Conservation (phyloP, 2,113 vertebrate species). For the Heloderma charlesbogerti region DNA sequence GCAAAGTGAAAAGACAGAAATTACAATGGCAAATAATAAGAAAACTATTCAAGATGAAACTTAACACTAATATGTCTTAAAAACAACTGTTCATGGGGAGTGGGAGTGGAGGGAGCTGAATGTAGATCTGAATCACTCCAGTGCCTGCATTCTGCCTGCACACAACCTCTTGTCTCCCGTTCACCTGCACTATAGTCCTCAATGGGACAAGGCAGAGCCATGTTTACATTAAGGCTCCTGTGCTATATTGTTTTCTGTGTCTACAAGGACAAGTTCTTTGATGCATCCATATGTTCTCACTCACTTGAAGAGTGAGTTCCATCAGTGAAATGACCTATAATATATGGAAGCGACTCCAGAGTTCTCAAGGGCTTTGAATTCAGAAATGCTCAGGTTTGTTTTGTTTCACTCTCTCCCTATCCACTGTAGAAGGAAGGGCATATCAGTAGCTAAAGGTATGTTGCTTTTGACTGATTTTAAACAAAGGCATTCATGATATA, state of each 20-base stretch:
- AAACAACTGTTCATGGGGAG: background rate
- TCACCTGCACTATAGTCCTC: background rate
- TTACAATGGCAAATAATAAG: conserved; percentile 27
- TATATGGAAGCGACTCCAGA: background rate
- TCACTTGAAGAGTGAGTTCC: background rate
- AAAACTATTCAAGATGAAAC: conserved; percentile 3
- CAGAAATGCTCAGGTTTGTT: background rate
- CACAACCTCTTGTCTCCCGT: background rate
- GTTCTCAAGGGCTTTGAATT: background rate
- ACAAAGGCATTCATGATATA: conserved; percentile 49
- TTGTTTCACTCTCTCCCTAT: background rate
- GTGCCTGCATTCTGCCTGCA: background rate
- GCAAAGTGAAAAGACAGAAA: conserved; percentile 27
- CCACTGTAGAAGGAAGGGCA: background rate
- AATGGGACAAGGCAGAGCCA: background rate
- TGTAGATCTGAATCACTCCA: background rate
- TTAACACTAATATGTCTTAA: conserved; percentile 12
- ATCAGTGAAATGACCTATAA: background rate
- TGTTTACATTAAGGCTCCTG: background rate
- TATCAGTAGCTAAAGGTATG: conserved; percentile 48
- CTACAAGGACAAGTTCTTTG: background rate
- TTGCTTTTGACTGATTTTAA: conserved; percentile 47
- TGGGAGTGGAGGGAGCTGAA: background rate
- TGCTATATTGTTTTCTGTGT: background rate
- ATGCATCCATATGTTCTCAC: background rate